Base-by-base conservation (phyloP, 1,140 invertebrate genomes). In the Solenopsis fugax region DNA sequence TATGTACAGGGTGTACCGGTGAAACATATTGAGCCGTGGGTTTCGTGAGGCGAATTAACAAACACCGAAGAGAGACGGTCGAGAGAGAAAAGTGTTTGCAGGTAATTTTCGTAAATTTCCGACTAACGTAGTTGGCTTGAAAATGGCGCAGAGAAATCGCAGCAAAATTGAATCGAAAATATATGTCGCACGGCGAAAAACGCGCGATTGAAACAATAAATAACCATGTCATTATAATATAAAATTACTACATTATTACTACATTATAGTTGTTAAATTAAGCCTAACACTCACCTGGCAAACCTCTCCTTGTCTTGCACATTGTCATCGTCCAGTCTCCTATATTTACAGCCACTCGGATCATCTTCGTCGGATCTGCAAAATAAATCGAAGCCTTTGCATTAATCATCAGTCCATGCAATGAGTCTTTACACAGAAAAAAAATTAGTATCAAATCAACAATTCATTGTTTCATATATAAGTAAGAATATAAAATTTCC, bases 291-390 rank as follows among this genome's bases (percentile, higher is more conserved):
- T 95, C 94, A 98, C 98, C 98, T 98, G 88, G 98, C 98, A 96
- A 98, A 99, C 92, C 98, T 97, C 95, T 99, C 98, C 96, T 99
- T 99, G 95, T 99, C 98, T 96, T 98, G 98, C 95, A 98, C 97
- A 95, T 97, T 98, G 92, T 98, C 98, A 95, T 98, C 98, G 94
- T 99, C 98, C 97, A 98, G 97, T 96, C 97, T 97, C 92, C 96
- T 96, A 94, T 97, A 98, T 96, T 98, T 98, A 92, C 96, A 96
- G 88, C 96, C 97, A 95, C 97, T 97, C 93, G 97, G 97, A 96
- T 97, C 97, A 96, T 98, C 97, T 96, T 98, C 97, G 97, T 98
- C 97, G 94, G 97, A 97, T 96, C 97, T 97, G 94, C 37, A 87
- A 90, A 78, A 24, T 48, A 73, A 73, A 73, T n/a, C 21, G 10